Evolutionary conservation across 2,888 invertebrate genomes (phyloP).

Genomic region (Lasioglossum lativentre): DNA sequence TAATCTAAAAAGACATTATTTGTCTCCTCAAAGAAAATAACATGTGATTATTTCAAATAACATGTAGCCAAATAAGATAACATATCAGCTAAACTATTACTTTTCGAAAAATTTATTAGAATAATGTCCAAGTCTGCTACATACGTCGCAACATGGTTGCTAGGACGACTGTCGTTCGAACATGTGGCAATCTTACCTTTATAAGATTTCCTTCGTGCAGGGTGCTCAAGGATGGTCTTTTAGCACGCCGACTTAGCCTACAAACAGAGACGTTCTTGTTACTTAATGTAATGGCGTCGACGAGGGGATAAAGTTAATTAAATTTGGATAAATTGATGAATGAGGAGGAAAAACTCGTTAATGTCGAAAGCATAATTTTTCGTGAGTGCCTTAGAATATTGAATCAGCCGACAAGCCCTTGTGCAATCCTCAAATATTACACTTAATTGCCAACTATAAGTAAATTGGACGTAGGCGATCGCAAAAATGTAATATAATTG

Average conservation of each 20-base stretch:
- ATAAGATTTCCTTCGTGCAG: slow-evolving; percentile 87
- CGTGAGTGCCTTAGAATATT: not conserved
- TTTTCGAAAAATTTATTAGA: not conserved
- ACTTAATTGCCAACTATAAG: not conserved
- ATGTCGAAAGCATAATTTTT: not conserved
- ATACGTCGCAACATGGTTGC: not conserved
- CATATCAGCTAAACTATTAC: no score
- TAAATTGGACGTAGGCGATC: not conserved
- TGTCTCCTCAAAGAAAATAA: not conserved
- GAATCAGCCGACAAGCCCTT: not conserved
- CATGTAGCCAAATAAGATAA: no score
- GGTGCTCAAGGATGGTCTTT: slow-evolving; percentile 94
- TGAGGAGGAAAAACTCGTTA: not conserved
- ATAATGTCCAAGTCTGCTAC: slow-evolving; percentile 1
- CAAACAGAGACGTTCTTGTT: slow-evolving; percentile 52
- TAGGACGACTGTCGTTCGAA: slow-evolving; percentile 21
- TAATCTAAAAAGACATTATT: no score
- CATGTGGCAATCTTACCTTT: slow-evolving; percentile 82
- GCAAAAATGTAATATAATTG: not conserved
- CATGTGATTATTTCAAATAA: no score
- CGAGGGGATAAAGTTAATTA: slow-evolving; percentile 30
- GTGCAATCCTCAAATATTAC: not conserved
- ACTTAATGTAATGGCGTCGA: slow-evolving; percentile 22
- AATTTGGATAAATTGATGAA: slow-evolving; percentile 25
- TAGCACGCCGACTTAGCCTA: slow-evolving; percentile 87